Evolutionary conservation across 2,797 vertebrate genomes (phyloP).

Genomic region (Hipposideros larvatus): DNA sequence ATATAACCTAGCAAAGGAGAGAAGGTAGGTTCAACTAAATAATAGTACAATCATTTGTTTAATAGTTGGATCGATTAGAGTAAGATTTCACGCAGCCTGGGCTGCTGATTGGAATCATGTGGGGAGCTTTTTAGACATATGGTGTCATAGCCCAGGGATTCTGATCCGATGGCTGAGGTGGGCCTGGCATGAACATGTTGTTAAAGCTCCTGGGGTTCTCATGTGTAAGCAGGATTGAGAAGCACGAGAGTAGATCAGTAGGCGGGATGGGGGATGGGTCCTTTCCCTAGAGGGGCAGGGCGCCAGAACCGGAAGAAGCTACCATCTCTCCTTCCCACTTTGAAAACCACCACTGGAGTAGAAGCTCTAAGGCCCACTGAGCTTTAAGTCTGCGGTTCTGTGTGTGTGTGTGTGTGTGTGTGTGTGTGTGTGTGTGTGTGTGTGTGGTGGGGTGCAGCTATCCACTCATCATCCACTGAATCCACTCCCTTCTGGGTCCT

Average conservation of each 20-base stretch:
- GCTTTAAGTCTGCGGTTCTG: neutral
- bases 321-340: neutral
- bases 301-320: neutral
- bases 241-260: rapidly evolving
- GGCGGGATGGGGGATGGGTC: too few relatives aligned
- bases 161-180: neutral
- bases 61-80: neutral
- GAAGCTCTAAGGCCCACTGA: neutral
- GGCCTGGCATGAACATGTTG: neutral
- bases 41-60: neutral
- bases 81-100: neutral
- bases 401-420: neutral
- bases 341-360: neutral
- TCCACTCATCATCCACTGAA: neutral
- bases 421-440: neutral
- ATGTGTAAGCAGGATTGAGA: neutral
- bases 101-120: neutral
- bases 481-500: neutral
- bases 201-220: neutral
- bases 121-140: neutral
- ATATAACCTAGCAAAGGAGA: neutral
- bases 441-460: neutral
- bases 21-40: neutral
- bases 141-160: neutral
- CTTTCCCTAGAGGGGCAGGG: neutral